These are phyloP conservation scores for Rhabdomys pumilio DNA, from an alignment of 2,797 vertebrate species.

Conservation along the genomic window DNA sequence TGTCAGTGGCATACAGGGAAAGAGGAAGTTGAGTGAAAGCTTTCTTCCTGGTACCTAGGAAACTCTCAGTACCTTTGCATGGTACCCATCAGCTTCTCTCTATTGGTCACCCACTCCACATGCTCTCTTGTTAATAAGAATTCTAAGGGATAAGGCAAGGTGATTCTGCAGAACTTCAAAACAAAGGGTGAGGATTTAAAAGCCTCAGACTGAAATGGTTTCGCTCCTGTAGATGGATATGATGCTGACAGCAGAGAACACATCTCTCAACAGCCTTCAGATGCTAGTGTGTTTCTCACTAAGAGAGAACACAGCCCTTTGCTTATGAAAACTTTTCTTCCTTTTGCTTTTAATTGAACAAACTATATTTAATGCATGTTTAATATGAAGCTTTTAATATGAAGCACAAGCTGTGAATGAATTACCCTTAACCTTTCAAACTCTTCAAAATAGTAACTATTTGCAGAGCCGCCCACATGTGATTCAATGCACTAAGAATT, in stretches of 20 bases:
- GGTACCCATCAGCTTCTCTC: background rate
- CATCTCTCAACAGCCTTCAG: background rate
- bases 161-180: fast-evolving
- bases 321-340: background rate
- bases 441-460: conserved; percentile 60
- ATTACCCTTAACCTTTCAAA: conserved; percentile 71
- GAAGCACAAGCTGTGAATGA: conserved; percentile 59
- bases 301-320: background rate
- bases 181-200: background rate
- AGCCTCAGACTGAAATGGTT: background rate
- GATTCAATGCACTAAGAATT: conserved; percentile 14
- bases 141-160: no score
- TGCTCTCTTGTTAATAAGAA: fast-evolving
- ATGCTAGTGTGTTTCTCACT: background rate
- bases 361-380: conserved; percentile 33
- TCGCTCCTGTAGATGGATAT: background rate
- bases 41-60: background rate
- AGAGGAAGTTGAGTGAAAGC: background rate
- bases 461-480: conserved; percentile 56
- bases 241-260: background rate
- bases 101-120: background rate
- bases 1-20: background rate
- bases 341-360: conserved; percentile 36
- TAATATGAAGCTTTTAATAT: conserved; percentile 20
- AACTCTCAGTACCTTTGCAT: background rate